Conservation (phyloP, 1,140 invertebrate species). For the Lepidostoma basale region DNA sequence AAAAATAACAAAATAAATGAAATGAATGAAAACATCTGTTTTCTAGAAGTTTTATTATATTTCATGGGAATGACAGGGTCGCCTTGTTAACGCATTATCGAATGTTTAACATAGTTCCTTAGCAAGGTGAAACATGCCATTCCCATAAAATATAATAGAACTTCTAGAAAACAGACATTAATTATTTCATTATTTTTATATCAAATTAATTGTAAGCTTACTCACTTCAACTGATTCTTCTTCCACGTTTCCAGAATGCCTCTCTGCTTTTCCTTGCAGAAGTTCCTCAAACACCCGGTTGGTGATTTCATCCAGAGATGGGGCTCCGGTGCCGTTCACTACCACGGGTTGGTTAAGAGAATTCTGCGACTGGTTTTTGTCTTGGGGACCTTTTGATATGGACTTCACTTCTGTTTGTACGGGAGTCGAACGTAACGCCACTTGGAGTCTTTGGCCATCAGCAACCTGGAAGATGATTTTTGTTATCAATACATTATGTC, state of each 20-base stretch:
- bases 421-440: conserved; percentile 47
- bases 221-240: conserved; percentile 69
- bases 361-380: neutral
- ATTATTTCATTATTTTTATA: conserved; percentile 19
- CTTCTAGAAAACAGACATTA: too few relatives aligned
- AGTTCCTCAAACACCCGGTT: conserved; percentile 85
- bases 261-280: conserved; percentile 69
- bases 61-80: too few relatives aligned
- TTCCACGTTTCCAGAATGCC: conserved; percentile 52
- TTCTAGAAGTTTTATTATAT: too few relatives aligned
- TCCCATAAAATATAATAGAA: too few relatives aligned
- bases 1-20: neutral
- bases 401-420: neutral
- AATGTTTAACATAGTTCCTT: too few relatives aligned
- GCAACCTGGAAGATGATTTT: conserved; percentile 47
- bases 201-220: too few relatives aligned
- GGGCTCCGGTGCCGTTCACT: conserved; percentile 17
- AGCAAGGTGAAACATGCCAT: too few relatives aligned
- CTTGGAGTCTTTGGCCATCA: conserved; percentile 62
- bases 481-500: too few relatives aligned
- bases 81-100: too few relatives aligned
- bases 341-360: neutral
- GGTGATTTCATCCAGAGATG: conserved; percentile 77
- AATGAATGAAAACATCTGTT: neutral
- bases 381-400: neutral